Evolutionary conservation across 2,113 vertebrate genomes (phyloP), one percentile per base, ranked within the genome.

Genomic region (Daboia siamensis): DNA sequence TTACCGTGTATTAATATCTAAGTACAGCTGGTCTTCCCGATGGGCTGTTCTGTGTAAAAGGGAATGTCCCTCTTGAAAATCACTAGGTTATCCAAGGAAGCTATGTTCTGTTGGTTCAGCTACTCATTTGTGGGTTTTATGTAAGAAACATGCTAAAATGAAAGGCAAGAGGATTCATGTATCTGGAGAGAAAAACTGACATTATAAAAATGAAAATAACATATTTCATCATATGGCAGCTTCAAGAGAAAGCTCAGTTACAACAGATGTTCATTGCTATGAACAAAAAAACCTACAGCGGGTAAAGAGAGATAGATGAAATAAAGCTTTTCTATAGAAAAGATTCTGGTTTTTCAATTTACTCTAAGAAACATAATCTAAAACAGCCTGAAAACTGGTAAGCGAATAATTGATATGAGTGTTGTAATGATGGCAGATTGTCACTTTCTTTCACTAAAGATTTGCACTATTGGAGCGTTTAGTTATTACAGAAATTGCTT

Each of bases 51-150:
- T 96, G 95, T 95, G 95, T 93, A 96, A 96, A 97, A 97, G 54
- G 92, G 29, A 94, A 96, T 12, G 1, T 51, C 88, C 44, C 29
- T 95, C 92, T 95, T 91, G 90, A 95, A 96, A 95, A 95, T 93
- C 88, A 59, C 86, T 11, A 5, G 48, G 84, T 93, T 93, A 96
- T 91, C 89, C 88, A 94, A 93, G 93, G 29, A 54, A 96, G 96
- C 93, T 96, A 95, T 97, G 95, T 94, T 96, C 90, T 95, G 97
- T 95, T 96, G 87, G 92, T 96, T 96, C 94, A 95, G 95, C 95
- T 96, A 94, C 95, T 97, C 96, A 97, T 98, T 97, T 98, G 97
- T 96, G 97, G 97, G 93, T 96, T 97, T 94, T 80, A 94, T 93
- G 92, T 95, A 95, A 93, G 94, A 95, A 97, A 95, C 95, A 97